Evolutionary conservation across 2,888 invertebrate species (phyloP).

Genomic region (Drosophila algonquin): DNA sequence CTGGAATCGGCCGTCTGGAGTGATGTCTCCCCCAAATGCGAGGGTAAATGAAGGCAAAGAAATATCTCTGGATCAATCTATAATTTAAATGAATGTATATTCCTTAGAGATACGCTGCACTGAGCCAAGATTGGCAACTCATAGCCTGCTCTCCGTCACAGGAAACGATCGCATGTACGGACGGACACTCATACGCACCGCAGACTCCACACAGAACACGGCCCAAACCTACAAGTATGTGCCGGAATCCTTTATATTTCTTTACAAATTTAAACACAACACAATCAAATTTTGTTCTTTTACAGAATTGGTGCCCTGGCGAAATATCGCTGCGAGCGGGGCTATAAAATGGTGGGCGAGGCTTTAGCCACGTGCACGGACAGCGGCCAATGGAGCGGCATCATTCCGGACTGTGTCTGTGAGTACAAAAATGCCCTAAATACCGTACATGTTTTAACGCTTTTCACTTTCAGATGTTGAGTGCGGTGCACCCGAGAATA

Average conservation of each 20-base stretch:
- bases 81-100: neutral
- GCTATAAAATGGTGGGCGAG: constrained; percentile 94
- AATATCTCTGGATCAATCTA: neutral
- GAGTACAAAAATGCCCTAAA: constrained; percentile 82
- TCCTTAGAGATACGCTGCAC: constrained; percentile 92
- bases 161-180: constrained; percentile 96
- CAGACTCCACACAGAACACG: constrained; percentile 87
- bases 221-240: constrained; percentile 90
- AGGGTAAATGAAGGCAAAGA: constrained; percentile 83
- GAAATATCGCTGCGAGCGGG: constrained; percentile 94
- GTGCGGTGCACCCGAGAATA: constrained; percentile 90
- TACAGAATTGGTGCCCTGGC: constrained; percentile 90
- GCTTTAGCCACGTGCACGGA: constrained; percentile 94
- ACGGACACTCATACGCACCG: constrained; percentile 91
- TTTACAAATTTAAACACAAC: neutral
- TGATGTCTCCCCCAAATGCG: constrained; percentile 92
- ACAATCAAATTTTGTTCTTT: neutral
- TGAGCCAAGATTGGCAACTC: constrained; percentile 92
- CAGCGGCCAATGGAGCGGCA: constrained; percentile 93
- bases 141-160: constrained; percentile 94
- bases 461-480: constrained; percentile 88
- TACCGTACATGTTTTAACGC: no score
- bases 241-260: neutral
- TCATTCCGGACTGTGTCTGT: constrained; percentile 93
- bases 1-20: constrained; percentile 92